These are phyloP conservation scores for Drosophila lacicola DNA, from an alignment of 2,888 invertebrate genomes.

Conservation along the genomic window DNA sequence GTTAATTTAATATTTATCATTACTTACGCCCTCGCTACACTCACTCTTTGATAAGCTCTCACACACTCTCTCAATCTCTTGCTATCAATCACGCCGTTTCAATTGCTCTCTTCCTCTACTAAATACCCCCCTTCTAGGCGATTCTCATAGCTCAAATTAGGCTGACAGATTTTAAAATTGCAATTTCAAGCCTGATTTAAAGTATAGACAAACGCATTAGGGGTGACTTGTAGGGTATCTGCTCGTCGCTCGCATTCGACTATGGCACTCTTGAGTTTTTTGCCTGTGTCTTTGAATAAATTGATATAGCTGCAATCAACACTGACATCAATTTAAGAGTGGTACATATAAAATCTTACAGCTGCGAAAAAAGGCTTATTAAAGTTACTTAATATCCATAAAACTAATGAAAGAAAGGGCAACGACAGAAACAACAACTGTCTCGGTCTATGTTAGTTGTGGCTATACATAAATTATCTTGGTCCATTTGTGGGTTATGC, in stretches of 20 bases:
- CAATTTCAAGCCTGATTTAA: no score
- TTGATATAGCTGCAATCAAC: conserved; percentile 14
- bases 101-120: no score
- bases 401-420: conserved; percentile 22
- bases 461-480: conserved; percentile 38
- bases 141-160: no score
- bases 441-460: conserved; percentile 2
- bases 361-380: conserved; percentile 23
- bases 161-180: no score
- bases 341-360: conserved; percentile 13
- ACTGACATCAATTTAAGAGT: conserved; percentile 8
- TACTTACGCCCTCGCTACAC: not conserved
- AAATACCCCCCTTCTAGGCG: no score
- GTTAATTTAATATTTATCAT: no score
- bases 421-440: conserved; percentile 3
- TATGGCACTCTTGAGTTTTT: not conserved
- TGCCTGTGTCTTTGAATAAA: conserved; percentile 1
- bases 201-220: no score
- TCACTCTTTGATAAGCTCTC: no score
- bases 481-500: conserved; percentile 30
- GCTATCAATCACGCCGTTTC: no score
- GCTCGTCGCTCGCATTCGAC: no score
- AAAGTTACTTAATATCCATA: conserved; percentile 40
- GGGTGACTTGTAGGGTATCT: no score
- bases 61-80: no score